Base-by-base conservation (phyloP, 2,797 vertebrate species). In the Danio aesculapii region DNA sequence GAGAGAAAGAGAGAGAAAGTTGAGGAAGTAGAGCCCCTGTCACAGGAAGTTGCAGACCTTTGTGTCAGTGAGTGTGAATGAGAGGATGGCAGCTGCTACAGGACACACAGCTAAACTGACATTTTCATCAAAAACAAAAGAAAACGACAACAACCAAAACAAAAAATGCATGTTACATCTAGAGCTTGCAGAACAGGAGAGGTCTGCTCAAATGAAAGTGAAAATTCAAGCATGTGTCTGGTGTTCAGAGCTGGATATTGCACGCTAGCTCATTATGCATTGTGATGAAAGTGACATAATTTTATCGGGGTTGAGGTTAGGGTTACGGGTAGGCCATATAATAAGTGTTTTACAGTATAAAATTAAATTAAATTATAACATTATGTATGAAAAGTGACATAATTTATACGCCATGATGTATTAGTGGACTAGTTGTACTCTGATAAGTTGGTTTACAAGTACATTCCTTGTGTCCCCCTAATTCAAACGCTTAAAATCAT, bases 1-100 rank as follows among this genome's bases (percentile, higher is more conserved):
- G 77, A 63, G 74, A 21, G 44, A 30, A 3, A 30, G 30, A 30
- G 30, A 30, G 30, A 30, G 30, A 30, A 30, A 30, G 30, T 30
- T 79, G 91, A 89, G 90, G 93, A 90, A 90, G 86, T 86, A 90
- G 47, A 85, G 47, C 75, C 78, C 86, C 79, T 55, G 92, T 92
- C 92, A 93, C 93, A 93, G 94, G 95, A 95, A 93, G 92, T 90
- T 89, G 81, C 59, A 88, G 81, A 90, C 92, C 91, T 90, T 88
- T 68, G 53, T 72, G 82, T 81, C 49, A 88, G n/a, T 66, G 53
- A 71, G 67, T 63, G 70, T 90, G 69, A 84, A 52, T 90, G 88
- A 90, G 88, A 90, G 84, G 86, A 90, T 93, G 93, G 88, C 90
- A 91, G 92, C 88, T 87, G 63, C 88, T 86, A 21, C 76, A 87